These are phyloP conservation scores for Hyppa rectilinea DNA, from an alignment of 2,888 invertebrate genomes.

Conservation along the genomic window DNA sequence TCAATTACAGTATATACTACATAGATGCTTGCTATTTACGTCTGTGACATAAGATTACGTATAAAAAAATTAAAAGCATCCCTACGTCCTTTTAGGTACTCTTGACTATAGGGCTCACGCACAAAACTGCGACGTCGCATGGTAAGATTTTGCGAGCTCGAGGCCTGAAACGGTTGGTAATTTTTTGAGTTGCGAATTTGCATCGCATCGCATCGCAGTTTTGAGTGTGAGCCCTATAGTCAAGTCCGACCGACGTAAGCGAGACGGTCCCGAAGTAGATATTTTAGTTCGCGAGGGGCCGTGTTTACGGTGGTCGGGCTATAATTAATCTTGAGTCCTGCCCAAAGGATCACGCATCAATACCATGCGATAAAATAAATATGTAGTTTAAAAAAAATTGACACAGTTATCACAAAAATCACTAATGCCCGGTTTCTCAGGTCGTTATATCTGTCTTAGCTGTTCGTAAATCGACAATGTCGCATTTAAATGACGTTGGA, in stretches of 20 bases:
- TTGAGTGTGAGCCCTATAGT: too few relatives aligned
- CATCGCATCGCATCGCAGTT: too few relatives aligned
- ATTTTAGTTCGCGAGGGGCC: too few relatives aligned
- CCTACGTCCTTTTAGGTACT: not conserved
- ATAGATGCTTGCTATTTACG: not conserved
- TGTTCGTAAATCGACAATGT: not conserved
- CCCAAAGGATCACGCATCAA: not conserved
- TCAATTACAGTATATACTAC: not conserved
- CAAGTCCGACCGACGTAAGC: too few relatives aligned
- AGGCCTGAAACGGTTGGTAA: too few relatives aligned
- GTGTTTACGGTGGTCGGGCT: too few relatives aligned
- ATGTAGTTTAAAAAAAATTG: not conserved
- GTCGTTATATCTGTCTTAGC: not conserved
- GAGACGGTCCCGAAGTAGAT: too few relatives aligned
- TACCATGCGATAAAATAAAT: not conserved
- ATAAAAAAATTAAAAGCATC: not conserved
- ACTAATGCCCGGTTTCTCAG: not conserved
- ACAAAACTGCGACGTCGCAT: too few relatives aligned
- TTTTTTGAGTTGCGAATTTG: too few relatives aligned
- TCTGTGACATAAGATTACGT: not conserved
- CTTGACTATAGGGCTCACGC: too few relatives aligned
- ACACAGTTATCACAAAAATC: not conserved
- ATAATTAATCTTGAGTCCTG: not conserved
- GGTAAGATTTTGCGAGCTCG: too few relatives aligned
- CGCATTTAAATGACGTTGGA: not conserved